Conservation (phyloP, 2,888 invertebrate genomes). For the Caenorhabditis macrosperma region DNA sequence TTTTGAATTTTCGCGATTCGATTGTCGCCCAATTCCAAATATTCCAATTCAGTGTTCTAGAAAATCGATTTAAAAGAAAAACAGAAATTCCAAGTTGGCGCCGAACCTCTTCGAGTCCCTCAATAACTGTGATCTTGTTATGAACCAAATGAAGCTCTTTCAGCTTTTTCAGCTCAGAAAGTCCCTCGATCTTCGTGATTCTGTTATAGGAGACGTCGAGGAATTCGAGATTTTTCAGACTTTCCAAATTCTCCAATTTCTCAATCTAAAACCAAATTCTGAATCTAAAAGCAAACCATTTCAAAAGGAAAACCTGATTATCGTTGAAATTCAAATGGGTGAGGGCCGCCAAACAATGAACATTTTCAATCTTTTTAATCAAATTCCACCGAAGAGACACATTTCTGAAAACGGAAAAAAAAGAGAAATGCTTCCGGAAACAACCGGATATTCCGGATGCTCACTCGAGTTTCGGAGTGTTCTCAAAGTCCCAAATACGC, state of each 20-base stretch:
- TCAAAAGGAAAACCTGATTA: constrained; percentile 90
- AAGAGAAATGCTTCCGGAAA: not conserved
- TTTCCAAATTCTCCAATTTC: constrained; percentile 91
- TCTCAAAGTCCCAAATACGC: constrained; percentile 42
- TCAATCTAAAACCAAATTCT: constrained; percentile 37
- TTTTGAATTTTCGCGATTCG: constrained; percentile 84
- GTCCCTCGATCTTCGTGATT: constrained; percentile 81
- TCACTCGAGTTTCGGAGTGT: constrained; percentile 34
- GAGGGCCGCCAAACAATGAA: constrained; percentile 85
- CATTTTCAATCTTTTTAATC: constrained; percentile 94
- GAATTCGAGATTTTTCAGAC: constrained; percentile 90
- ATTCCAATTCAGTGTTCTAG: constrained; percentile 84
- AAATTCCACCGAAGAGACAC: constrained; percentile 88
- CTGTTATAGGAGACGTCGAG: constrained; percentile 97
- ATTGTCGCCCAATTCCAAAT: constrained; percentile 95
- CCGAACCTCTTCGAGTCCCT: constrained; percentile 83
- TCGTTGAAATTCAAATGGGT: constrained; percentile 95
- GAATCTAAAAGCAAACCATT: not conserved
- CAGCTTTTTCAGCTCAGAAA: constrained; percentile 80
- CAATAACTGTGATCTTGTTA: constrained; percentile 82
- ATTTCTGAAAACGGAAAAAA: constrained; percentile 14
- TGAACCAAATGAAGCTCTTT: constrained; percentile 81
- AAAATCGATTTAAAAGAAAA: no score
- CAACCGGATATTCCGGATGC: not conserved
- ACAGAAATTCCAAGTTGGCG: no score